phyloP scores from a whole-genome alignment of 2,888 invertebrate genomes.

The Apodemia zela region DNA sequence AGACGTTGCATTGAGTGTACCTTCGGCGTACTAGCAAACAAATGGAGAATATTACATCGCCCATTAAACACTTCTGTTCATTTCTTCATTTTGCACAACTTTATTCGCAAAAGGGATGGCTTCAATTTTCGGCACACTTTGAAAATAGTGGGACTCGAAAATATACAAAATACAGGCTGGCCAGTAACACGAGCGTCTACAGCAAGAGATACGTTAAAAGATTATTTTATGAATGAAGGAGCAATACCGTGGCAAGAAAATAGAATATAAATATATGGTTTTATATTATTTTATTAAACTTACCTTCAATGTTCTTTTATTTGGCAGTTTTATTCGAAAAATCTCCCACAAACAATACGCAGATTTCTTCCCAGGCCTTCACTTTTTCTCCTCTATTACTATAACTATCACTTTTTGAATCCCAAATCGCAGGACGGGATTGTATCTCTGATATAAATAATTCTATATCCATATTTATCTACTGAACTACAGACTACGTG shows the following conservation, averaged over 20 bases:
- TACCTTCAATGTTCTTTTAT: conserved; percentile 36
- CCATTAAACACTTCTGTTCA: conserved; percentile 28
- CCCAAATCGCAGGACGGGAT: conserved; percentile 36
- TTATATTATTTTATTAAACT: conserved; percentile 33
- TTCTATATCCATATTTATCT: conserved; percentile 29
- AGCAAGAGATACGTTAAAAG: conserved; percentile 34
- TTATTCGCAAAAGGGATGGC: conserved; percentile 30
- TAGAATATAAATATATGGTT: conserved; percentile 34
- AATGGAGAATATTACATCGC: conserved; percentile 34
- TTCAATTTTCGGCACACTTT: conserved; percentile 31
- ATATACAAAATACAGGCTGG: conserved; percentile 32
- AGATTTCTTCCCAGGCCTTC: conserved; percentile 37
- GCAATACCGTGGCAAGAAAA: conserved; percentile 36
- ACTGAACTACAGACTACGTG: conserved; percentile 30
- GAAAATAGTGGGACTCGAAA: conserved; percentile 32
- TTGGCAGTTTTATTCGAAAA: conserved; percentile 33
- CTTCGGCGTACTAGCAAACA: conserved; percentile 30
- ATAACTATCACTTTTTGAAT: conserved; percentile 34
- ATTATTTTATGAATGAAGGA: conserved; percentile 37
- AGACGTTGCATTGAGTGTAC: conserved; percentile 30
- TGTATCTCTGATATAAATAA: conserved; percentile 35
- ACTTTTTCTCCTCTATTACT: conserved; percentile 35
- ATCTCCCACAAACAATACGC: conserved; percentile 32
- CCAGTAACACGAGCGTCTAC: conserved; percentile 30
- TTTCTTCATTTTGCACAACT: conserved; percentile 32